These are phyloP conservation scores for Sakesphorus luctuosus DNA, from an alignment of 2,113 vertebrate genomes.

Conservation along the genomic window DNA sequence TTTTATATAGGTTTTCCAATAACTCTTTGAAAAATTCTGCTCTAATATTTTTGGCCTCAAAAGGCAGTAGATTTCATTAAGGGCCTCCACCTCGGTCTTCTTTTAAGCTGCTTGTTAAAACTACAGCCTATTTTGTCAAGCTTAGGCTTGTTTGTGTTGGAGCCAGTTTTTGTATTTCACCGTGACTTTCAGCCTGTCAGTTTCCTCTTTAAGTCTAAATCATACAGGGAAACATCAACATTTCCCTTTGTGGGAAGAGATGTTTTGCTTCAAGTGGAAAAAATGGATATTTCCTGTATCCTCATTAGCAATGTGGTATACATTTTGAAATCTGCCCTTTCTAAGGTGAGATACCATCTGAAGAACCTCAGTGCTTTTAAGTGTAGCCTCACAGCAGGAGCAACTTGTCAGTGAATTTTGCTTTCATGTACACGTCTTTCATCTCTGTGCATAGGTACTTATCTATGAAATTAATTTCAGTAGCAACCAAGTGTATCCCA, in stretches of 20 bases:
- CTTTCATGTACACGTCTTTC: background rate
- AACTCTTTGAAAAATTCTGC: background rate
- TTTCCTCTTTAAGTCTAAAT: slow-evolving; percentile 35
- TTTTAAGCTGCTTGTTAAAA: slow-evolving; percentile 39
- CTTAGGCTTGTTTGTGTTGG: slow-evolving; percentile 61
- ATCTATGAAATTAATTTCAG: slow-evolving; percentile 5
- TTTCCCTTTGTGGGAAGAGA: slow-evolving; percentile 42
- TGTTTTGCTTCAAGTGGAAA: slow-evolving; percentile 50
- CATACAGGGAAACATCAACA: slow-evolving; percentile 15
- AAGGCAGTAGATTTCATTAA: background rate
- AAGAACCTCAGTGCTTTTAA: slow-evolving; percentile 15
- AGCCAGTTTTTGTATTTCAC: slow-evolving; percentile 37
- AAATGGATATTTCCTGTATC: slow-evolving; percentile 51
- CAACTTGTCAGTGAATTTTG: slow-evolving; percentile 2
- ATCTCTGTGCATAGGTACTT: slow-evolving; percentile 12
- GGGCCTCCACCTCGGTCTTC: background rate
- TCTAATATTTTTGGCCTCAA: background rate
- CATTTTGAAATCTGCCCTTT: background rate
- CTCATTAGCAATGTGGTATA: slow-evolving; percentile 13
- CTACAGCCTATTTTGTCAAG: slow-evolving; percentile 45
- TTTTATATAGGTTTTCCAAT: background rate
- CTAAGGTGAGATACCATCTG: slow-evolving; percentile 32
- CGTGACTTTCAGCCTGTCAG: slow-evolving; percentile 8
- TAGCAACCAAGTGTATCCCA: background rate
- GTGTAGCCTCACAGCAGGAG: background rate